These are phyloP conservation scores for Hipparchia sbordonii DNA, from an alignment of 2,888 invertebrate genomes.

Conservation along the genomic window DNA sequence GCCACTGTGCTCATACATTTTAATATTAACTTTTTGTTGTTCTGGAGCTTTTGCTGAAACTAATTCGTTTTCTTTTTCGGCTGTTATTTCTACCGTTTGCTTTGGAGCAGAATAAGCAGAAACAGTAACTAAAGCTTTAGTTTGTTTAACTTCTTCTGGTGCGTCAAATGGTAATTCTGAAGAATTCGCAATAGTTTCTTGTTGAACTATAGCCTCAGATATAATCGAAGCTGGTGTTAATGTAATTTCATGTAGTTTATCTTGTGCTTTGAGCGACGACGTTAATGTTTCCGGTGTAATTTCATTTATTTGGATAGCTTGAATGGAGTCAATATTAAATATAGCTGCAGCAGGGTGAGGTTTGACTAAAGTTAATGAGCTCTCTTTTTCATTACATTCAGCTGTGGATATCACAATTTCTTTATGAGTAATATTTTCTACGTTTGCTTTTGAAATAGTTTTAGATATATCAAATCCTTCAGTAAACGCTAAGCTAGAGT, in stretches of 20 bases:
- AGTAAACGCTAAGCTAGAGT: conserved; percentile 62
- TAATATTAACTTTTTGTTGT: conserved; percentile 65
- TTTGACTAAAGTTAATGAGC: conserved; percentile 44
- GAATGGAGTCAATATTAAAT: conserved; percentile 59
- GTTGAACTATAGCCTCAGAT: conserved; percentile 82
- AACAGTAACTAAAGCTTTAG: conserved; percentile 70
- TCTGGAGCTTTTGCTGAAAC: conserved; percentile 63
- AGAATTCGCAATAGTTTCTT: conserved; percentile 78
- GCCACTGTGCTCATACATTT: conserved; percentile 73
- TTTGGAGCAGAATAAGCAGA: conserved; percentile 82
- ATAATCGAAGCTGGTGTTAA: conserved; percentile 69
- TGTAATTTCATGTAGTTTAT: conserved; percentile 54
- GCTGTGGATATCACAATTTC: conserved; percentile 81
- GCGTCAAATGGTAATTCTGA: conserved; percentile 64
- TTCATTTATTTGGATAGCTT: conserved; percentile 80
- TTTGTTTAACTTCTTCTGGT: conserved; percentile 51
- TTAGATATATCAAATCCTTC: conserved; percentile 42
- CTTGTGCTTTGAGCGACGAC: conserved; percentile 53
- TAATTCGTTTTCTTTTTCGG: conserved; percentile 83
- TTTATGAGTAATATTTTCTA: conserved; percentile 79
- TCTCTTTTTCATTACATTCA: conserved; percentile 83
- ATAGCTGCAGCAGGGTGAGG: conserved; percentile 51
- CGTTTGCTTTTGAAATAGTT: conserved; percentile 67
- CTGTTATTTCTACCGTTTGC: conserved; percentile 79
- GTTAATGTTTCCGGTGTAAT: conserved; percentile 73